Base-by-base conservation (phyloP, 2,113 vertebrate species). In the Cacatua alba region DNA sequence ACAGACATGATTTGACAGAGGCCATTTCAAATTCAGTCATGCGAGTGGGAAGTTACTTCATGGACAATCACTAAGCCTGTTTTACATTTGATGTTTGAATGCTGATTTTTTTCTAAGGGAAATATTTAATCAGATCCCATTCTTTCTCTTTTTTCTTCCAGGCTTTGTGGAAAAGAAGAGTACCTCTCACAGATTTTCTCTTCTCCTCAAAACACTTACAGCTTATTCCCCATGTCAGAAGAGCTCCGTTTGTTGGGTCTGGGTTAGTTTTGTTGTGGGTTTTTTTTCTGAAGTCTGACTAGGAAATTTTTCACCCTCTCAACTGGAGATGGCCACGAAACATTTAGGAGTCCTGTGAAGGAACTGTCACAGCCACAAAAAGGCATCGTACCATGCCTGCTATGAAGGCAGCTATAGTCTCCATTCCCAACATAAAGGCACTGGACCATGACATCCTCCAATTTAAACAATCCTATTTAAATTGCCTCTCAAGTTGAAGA, bases 401-500 rank as follows among this genome's bases (percentile, higher is more conserved):
- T 68, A 3, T 4, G 75, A 88, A 88, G 64, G 90, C 88, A 93
- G 88, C 49, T 75, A 31, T 25, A 55, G 35, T 81, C 68, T 86
- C 64, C 86, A 48, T 67, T 48, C n/a, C 31, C 76, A 63, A 24
- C n/a, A 53, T 11, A 59, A 92, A 93, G 68, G 88, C 85, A 78
- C 3, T 67, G 72, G 90, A 88, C 55, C 71, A 37, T 78, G 72
- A 9, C 80, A 90, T 29, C 76, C 72, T 37, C 77, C 82, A 75
- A 71, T 86, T 96, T 68, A 67, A 86, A 74, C 46, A 59, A 4
- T 33, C 57, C 65, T 78, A 88, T 88, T 83, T 92, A 86, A 96
- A 92, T 92, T 92, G 79, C 88, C 79, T 95, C 72, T 96, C 82
- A 35, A 83, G 68, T 28, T 44, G 29, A 80, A 63, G 70, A 72